phyloP scores from a whole-genome alignment of 2,888 invertebrate genomes.

The Drymonia ruficornis region DNA sequence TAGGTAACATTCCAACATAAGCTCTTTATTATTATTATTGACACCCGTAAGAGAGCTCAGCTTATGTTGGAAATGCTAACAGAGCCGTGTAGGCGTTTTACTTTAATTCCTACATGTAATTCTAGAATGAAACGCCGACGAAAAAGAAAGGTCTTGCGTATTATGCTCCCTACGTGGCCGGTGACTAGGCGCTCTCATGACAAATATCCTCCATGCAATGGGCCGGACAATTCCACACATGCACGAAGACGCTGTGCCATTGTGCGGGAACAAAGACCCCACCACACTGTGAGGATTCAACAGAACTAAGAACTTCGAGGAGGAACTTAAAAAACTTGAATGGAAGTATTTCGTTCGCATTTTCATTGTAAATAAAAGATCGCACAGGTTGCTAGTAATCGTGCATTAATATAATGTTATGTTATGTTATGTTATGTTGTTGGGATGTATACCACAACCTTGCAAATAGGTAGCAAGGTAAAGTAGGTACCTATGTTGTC shows the following conservation, averaged over 20 bases:
- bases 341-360: constrained; percentile 69
- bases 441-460: too few species aligned
- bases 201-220: constrained; percentile 66
- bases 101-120: too few species aligned
- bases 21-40: too few species aligned
- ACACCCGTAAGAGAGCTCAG: too few species aligned
- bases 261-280: constrained; percentile 74
- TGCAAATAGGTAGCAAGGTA: too few species aligned
- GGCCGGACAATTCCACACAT: constrained; percentile 73
- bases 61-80: too few species aligned
- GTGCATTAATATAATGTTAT: too few species aligned
- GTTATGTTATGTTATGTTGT: too few species aligned
- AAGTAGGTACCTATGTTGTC: too few species aligned
- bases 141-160: constrained; percentile 41
- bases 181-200: constrained; percentile 52
- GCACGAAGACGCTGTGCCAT: constrained; percentile 53
- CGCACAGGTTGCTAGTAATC: constrained; percentile 39
- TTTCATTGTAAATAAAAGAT: constrained; percentile 55
- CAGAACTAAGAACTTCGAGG: constrained; percentile 67
- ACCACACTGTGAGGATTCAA: constrained; percentile 66
- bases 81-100: too few species aligned
- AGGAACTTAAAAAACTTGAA: constrained; percentile 76
- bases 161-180: constrained; percentile 25
- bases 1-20: too few species aligned
- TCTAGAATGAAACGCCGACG: background rate